phyloP scores from a whole-genome alignment of 2,113 vertebrate species.

The Campylomormyrus numenius region DNA sequence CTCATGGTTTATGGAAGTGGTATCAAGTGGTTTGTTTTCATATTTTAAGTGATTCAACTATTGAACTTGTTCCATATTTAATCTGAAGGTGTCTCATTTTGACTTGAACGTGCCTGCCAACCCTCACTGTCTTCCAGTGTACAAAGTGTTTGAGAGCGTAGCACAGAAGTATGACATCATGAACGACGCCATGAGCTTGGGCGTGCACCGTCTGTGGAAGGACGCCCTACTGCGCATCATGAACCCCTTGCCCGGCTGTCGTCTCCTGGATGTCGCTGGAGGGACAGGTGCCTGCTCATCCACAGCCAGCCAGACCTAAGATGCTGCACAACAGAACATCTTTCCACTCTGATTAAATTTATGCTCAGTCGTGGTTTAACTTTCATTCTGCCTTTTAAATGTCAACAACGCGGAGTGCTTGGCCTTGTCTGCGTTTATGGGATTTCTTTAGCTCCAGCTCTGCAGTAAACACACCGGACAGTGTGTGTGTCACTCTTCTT shows the following conservation, averaged over 20 bases:
- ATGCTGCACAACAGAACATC: neutral
- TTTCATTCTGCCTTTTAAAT: neutral
- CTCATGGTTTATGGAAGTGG: neutral
- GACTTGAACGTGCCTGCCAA: neutral
- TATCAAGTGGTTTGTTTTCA: neutral
- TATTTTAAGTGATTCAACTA: neutral
- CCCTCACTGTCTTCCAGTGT: conserved; percentile 58
- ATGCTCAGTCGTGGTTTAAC: neutral
- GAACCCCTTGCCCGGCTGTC: conserved; percentile 76
- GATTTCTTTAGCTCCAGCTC: neutral
- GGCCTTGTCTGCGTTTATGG: neutral
- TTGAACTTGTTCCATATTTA: neutral
- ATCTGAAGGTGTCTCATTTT: neutral
- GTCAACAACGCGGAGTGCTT: neutral
- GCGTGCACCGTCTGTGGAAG: conserved; percentile 91
- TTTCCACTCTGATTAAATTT: neutral
- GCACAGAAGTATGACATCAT: conserved; percentile 90
- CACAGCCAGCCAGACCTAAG: neutral
- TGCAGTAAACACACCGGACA: neutral
- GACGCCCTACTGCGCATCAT: conserved; percentile 76
- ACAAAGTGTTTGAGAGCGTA: conserved; percentile 87
- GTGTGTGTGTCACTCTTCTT: neutral
- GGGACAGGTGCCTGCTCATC: conserved; percentile 74
- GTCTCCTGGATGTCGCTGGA: conserved; percentile 85
- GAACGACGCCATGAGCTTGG: conserved; percentile 95